Evolutionary conservation across 1,140 invertebrate genomes (phyloP), one percentile per base, ranked within the genome.

Genomic region (Amyelois transitella): DNA sequence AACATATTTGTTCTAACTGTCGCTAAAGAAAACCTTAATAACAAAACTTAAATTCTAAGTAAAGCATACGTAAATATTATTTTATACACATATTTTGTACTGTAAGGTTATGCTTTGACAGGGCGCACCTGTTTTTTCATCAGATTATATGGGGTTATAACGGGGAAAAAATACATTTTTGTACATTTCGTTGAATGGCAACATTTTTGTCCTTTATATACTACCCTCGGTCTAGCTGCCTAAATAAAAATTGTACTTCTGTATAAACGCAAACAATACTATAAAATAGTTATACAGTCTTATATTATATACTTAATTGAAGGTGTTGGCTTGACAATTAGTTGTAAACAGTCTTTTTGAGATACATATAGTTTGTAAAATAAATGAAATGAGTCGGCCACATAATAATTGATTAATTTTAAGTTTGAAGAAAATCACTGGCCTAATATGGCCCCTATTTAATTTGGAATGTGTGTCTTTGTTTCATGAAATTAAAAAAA

Each of bases 51-150:
- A 70, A 65, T 52, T 66, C 80, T 86, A 83, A 83, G 77, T 86
- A 83, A 86, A 86, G 82, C 80, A 86, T 80, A 81, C 62, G 66
- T 75, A 77, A 62, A 75, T 79, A 74, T 77, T 75, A 78, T 69
- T 66, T 79, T 79, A 78, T 71, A 78, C 66, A 76, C 49, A 79
- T 82, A 81, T 83, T 82, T 86, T 86, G 82, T 86, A 86, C 82
- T 86, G 80, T 81, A 66, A 85, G 81, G 81, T 85, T 78, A 80
- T 76, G 74, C 63, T 66, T 69, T 65, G 38, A 24, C 32, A 19
- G 28, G 14, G n/a, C 14, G 14, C 17, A 17, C 51, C 48, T 51
- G 47, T 20, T 56, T 54, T 62, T 44, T 55, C 60, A 51, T 6
- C 17, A 51, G 19, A 60, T 47, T 43, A 59, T 48, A 53, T 14